Conservation (phyloP, 2,113 vertebrate genomes). For the Crotalus helleri region DNA sequence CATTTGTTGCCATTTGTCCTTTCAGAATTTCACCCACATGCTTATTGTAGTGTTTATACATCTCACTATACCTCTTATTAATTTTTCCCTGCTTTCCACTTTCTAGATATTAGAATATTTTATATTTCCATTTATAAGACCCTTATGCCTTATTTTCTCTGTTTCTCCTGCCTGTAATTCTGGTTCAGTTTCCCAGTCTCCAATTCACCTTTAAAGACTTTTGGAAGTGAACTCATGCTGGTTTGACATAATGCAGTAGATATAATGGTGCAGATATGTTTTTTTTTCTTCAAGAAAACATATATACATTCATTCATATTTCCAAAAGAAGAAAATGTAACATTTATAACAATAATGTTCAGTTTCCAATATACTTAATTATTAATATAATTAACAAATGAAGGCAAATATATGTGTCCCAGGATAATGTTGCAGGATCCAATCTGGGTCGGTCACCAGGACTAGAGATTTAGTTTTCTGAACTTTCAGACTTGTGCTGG, state of each 20-base stretch:
- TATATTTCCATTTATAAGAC: conserved; percentile 24
- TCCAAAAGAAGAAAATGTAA: too few relatives aligned
- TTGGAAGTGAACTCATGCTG: conserved; percentile 29
- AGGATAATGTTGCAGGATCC: too few relatives aligned
- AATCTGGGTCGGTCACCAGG: too few relatives aligned
- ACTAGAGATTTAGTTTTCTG: too few relatives aligned
- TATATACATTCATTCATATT: too few relatives aligned
- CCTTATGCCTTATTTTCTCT: conserved; percentile 29
- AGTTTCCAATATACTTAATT: too few relatives aligned
- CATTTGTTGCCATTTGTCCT: conserved; percentile 52
- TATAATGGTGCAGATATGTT: too few relatives aligned
- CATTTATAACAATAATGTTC: too few relatives aligned
- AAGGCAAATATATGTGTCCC: too few relatives aligned
- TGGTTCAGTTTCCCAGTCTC: conserved; percentile 39
- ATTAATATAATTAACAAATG: neutral
- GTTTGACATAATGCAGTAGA: conserved; percentile 47
- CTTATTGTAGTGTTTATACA: conserved; percentile 37
- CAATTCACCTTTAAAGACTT: conserved; percentile 52
- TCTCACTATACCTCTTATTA: conserved; percentile 4
- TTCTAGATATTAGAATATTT: neutral
- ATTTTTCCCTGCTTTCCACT: conserved; percentile 37
- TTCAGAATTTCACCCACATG: conserved; percentile 45
- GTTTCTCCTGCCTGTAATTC: conserved; percentile 36
- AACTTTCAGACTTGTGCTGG: too few relatives aligned
- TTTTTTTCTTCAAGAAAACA: too few relatives aligned